Base-by-base conservation (phyloP, 2,888 invertebrate genomes). In the Deilephila elpenor region DNA sequence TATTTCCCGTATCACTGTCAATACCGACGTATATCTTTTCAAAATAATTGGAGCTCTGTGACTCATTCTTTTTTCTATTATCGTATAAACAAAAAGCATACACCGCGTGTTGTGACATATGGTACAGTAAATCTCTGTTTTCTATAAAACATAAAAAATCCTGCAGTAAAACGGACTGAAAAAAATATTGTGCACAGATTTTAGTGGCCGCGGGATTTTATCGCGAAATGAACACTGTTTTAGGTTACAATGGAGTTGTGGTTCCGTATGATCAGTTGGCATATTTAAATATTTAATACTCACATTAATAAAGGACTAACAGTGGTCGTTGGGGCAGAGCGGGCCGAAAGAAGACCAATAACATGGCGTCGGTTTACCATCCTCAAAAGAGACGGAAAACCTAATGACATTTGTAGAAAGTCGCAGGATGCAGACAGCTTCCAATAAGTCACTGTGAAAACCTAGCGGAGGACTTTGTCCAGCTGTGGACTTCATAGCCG, bases 101-200 rank as follows among this genome's bases (percentile, higher is more conserved):
- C 32, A 71, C n/a, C 32, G 71, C 32, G 70, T 67, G n/a, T n/a
- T 56, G 56, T 62, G 14, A 64, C 64, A 5, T 64, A 67, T 25
- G 67, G 51, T 20, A 25, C 51, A 25, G 25, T 25, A 67, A 67
- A 67, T 51, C 67, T 44, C 44, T 67, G 25, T 51, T 64, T 67
- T 51, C 25, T 51, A 67, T 67, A 44, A 51, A 67, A 67, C 67
- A 67, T 51, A 51, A 67, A 67, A 51, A 67, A 29, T 25, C 67
- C 67, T 25, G n/a, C 71, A 51, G 29, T 20, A 32, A 37, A 60
- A 62, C 62, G 62, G 61, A 62, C 51, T 53, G 37, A 25, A 67
- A 67, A 67, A 67, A 44, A 37, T n/a, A 60, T 60, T 25, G 25
- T 67, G 51, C 25, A 25, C 67, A 17, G 51, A 44, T 67, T 44